Conservation (phyloP, 2,888 invertebrate genomes). For the Xestia rhomboidea region DNA sequence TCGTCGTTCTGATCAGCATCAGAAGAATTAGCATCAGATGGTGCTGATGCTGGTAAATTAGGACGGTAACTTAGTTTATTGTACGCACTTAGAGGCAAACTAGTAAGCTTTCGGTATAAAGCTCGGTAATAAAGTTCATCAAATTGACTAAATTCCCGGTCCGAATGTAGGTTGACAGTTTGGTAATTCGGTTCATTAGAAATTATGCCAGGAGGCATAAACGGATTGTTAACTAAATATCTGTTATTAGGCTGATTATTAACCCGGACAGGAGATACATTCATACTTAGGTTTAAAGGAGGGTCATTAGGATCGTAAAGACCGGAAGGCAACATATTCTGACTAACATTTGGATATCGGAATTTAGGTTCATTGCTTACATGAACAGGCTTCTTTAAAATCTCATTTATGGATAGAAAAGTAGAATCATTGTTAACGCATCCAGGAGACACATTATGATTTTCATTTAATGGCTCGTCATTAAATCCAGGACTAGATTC, state of each 20-base stretch:
- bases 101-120: neutral
- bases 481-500: neutral
- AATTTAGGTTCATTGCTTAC: neutral
- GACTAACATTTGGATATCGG: neutral
- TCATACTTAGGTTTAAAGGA: neutral
- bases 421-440: neutral
- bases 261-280: neutral
- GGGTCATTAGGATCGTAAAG: neutral
- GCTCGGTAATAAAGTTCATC: neutral
- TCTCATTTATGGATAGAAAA: slow-evolving; percentile 2
- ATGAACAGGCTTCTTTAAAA: neutral
- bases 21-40: neutral
- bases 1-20: neutral
- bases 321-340: neutral
- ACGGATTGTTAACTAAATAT: neutral
- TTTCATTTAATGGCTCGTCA: neutral
- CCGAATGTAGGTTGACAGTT: neutral
- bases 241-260: neutral
- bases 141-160: neutral
- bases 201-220: neutral
- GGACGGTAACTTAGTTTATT: neutral
- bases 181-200: neutral
- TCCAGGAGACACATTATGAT: neutral
- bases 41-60: neutral
- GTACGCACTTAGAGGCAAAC: neutral